Base-by-base conservation (phyloP, 2,113 vertebrate species). In the Chaetodon auriga region DNA sequence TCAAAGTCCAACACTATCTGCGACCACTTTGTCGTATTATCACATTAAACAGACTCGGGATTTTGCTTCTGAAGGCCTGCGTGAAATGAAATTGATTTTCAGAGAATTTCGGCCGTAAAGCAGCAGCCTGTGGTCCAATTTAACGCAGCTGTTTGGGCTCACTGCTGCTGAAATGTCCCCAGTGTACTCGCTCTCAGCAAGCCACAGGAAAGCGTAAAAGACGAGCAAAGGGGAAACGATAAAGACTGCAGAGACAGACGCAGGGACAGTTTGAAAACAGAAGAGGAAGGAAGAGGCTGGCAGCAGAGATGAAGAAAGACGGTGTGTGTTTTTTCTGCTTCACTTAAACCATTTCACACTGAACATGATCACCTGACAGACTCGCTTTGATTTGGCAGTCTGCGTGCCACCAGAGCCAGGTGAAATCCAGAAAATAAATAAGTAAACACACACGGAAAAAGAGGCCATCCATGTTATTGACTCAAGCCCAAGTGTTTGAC, bases 391-490 rank as follows among this genome's bases (percentile, higher is more conserved):
- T 60, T 65, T 48, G 30, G 14, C 11, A n/a, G 3, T 65, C 30
- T 19, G 1, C 53, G 63, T 77, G 68, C 48, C 19, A 38, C 48
- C 70, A 46, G 75, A 79, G 66, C n/a, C 30, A 43, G 16, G 35
- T 81, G 74, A 25, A n/a, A 48, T 81, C 7, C 35, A 57, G 72
- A 16, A 83, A 64, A 78, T 65, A 65, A 88, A 75, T 75, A 83
- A 55, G 25, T 18, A 75, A 2, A 54, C 10, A 75, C 49, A 68
- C n/a, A 48, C 2, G 4, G 10, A 12, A 8, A 63, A 35, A 66
- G 49, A 75, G 45, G 38, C 61, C 69, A 77, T 48, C n/a, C 18
- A 18, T 72, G 45, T 66, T 49, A 38, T 53, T 82, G 79, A 85
- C 68, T 72, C 62, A 78, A 43, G 30, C 36, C 45, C 10, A 63